Evolutionary conservation across 2,888 invertebrate species (phyloP).

Genomic region (Macropis europaea): DNA sequence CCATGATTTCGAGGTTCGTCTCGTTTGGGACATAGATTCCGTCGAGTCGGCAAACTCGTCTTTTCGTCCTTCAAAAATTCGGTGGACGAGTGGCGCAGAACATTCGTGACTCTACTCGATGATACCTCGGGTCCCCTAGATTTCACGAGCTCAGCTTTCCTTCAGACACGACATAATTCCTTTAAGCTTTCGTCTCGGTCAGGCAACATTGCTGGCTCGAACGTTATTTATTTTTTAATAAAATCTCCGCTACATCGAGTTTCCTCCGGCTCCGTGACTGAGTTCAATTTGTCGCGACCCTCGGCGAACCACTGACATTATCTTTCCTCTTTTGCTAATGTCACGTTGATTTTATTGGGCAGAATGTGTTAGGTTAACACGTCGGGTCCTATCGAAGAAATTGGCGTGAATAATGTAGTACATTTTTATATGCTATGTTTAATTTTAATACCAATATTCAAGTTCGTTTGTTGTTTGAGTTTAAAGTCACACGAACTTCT

Average conservation of each 20-base stretch:
- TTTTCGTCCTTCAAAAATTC: constrained; percentile 64
- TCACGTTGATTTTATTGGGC: no score
- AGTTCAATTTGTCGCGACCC: background rate
- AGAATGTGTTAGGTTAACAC: no score
- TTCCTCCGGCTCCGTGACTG: background rate
- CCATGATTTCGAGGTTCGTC: constrained; percentile 39
- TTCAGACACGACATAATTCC: constrained; percentile 54
- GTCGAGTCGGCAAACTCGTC: constrained; percentile 62
- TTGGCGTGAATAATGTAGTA: no score
- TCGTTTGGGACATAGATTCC: constrained; percentile 50
- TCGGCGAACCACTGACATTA: no score
- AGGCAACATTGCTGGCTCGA: constrained; percentile 22
- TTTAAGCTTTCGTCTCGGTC: constrained; percentile 22
- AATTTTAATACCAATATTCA: no score
- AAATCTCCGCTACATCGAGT: background rate
- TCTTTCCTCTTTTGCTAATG: no score
- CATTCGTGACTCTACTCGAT: constrained; percentile 66
- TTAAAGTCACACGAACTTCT: no score
- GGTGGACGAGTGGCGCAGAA: constrained; percentile 46
- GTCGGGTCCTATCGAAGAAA: no score
- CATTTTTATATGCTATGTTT: no score
- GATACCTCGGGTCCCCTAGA: constrained; percentile 51
- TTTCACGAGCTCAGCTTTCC: constrained; percentile 63
- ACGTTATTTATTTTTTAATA: constrained; percentile 19
- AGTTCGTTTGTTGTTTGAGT: no score